Evolutionary conservation across 2,113 vertebrate species (phyloP), one percentile per base, ranked within the genome.

Genomic region (Mobula birostris): DNA sequence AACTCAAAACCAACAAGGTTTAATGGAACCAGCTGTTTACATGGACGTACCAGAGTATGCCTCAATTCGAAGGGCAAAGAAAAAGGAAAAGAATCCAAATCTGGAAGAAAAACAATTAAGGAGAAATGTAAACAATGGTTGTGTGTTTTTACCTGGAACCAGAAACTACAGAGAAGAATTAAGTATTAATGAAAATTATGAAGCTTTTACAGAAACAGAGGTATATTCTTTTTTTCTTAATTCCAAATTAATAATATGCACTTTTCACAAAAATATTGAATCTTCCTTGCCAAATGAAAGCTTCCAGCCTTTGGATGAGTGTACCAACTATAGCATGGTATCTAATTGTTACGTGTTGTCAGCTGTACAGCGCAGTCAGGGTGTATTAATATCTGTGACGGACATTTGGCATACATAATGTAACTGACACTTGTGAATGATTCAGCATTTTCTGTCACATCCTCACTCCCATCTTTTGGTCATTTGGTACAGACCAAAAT

Each of bases 21-120:
- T 48, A 6, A 40, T 72, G 90, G 91, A 93, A 56, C 32, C 91
- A 29, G 8, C 91, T 27, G 5, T 0, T 24, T 48, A 40, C 36
- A 74, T 40, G 40, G 36, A 74, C 91, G 14, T 2, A 27, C 68
- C 91, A 29, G 91, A 93, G 24, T 93, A 93, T 74, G 91, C 91
- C 91, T 93, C 91, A 74, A 93, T 93, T 93, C 68, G 70, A 24
- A 93, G 56, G 66, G 70, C 40, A 40, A 93, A 76, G 70, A 93
- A 56, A 70, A 93, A 56, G 48, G 91, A 29, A 40, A 76, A 56
- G 19, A 74, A 14, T 2, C 17, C 19, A 21, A 92, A 72, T 74
- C 11, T 27, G 91, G 68, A 93, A 40, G 91, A 56, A 74, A 40
- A 48, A 15, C 32, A 24, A 27, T 70, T 36, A 7, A 29, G 91